Evolutionary conservation across 1,140 invertebrate genomes (phyloP), one percentile per base, ranked within the genome.

Genomic region (Capitella teleta): DNA sequence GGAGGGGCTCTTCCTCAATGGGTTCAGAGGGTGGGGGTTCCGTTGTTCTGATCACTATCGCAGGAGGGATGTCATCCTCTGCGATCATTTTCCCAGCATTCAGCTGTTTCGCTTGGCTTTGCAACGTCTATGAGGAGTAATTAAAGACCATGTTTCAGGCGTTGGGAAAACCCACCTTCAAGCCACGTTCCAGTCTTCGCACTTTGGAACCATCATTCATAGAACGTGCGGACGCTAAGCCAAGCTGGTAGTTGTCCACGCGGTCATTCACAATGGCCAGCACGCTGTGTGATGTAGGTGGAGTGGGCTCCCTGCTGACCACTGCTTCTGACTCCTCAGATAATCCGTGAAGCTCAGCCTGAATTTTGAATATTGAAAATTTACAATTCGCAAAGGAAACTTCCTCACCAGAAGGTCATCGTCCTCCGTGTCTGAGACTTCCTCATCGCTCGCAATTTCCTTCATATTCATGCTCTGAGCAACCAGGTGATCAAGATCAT

Each of bases 31-130:
- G 38, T 24, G 28, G 45, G 6, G 28, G 45, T n/a, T 32, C n/a
- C 36, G 18, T 43, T 16, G 47, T 16, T 14, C 32, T 14, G 10
- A 47, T 21, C 18, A 34, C 50, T 34, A 51, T 16, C 14, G 28
- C 41, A 28, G 50, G 50, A 4, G 50, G 50, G 43, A 51, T 47
- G 41, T 51, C 50, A 24, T 40, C 25, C 8, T 51, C 50, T 12
- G 16, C 19, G 1, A 51, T n/a, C 19, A 18, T 26, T 30, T 41
- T 51, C 23, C 42, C 42, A 14, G 28, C 21, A 26, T 51, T 51
- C 2, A 34, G 41, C 24, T 46, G 41, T 6, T 47, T 51, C 42
- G 46, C 2, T 16, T 45, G 14, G 21, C 43, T 43, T 45, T 51
- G 41, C 5, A 51, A 24, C 19, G 32, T 51, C 50, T 51, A 16